Evolutionary conservation across 2,797 vertebrate species (phyloP).

Genomic region (Micropoecilia bifurca): DNA sequence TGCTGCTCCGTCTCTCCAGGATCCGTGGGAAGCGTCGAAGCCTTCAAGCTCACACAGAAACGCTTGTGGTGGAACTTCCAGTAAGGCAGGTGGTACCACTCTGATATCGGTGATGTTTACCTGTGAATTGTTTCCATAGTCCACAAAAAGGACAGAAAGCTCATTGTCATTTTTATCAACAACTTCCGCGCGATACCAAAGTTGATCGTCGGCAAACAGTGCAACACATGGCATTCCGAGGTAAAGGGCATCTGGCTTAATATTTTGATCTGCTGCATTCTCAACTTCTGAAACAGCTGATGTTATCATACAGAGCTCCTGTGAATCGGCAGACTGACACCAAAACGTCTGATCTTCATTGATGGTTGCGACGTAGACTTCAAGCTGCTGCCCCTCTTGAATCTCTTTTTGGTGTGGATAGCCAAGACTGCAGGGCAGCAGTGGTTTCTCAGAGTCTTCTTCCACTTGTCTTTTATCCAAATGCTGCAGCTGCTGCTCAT

Average conservation of each 20-base stretch:
- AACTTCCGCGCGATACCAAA: slow-evolving; percentile 88
- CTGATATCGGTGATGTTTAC: slow-evolving; percentile 75
- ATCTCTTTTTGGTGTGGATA: slow-evolving; percentile 54
- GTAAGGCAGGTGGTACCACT: slow-evolving; percentile 79
- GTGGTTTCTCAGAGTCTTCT: slow-evolving; percentile 2
- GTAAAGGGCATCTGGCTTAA: slow-evolving; percentile 52
- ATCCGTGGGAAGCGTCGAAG: slow-evolving; percentile 80
- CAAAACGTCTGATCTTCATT: slow-evolving; percentile 87
- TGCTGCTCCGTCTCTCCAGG: slow-evolving; percentile 80
- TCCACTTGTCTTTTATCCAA: not conserved
- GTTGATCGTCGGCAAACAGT: slow-evolving; percentile 82
- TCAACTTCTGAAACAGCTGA: slow-evolving; percentile 73
- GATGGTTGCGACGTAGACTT: slow-evolving; percentile 79
- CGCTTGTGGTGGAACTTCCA: slow-evolving; percentile 82
- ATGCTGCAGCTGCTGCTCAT: slow-evolving; percentile 56
- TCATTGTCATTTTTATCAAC: slow-evolving; percentile 59
- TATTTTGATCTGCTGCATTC: slow-evolving; percentile 29
- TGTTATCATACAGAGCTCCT: slow-evolving; percentile 80
- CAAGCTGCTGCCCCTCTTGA: slow-evolving; percentile 75
- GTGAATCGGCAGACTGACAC: slow-evolving; percentile 82
- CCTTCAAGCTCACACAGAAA: slow-evolving; percentile 89
- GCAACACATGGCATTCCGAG: slow-evolving; percentile 84
- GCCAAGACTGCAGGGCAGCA: not conserved
- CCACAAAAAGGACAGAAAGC: slow-evolving; percentile 84
- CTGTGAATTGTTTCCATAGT: slow-evolving; percentile 88